phyloP scores from a whole-genome alignment of 1,140 invertebrate species.

The Macrosteles quadrilineatus region DNA sequence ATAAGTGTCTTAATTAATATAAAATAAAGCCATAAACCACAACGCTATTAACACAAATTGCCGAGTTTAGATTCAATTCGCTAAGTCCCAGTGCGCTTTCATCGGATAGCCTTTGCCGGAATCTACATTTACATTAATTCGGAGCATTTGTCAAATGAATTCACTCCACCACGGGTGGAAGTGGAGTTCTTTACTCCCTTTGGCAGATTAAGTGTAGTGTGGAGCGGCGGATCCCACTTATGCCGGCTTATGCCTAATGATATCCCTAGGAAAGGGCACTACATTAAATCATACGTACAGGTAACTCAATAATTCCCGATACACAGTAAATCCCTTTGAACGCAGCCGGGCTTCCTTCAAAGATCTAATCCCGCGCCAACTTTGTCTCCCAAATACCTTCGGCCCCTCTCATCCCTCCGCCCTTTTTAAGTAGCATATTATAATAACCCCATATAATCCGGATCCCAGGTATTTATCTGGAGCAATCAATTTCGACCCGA shows the following conservation, averaged over 20 bases:
- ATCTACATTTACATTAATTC: constrained; percentile 8
- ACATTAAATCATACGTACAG: constrained; percentile 33
- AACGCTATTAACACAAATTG: too few species aligned
- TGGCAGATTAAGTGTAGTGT: constrained; percentile 7
- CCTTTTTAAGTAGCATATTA: constrained; percentile 18
- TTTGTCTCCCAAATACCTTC: constrained; percentile 19
- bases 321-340: constrained; percentile 36
- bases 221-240: constrained; percentile 12
- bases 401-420: not conserved
- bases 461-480: constrained; percentile 16
- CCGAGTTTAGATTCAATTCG: too few species aligned
- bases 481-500: constrained; percentile 8
- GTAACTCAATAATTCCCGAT: constrained; percentile 36
- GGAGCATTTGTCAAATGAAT: constrained; percentile 14
- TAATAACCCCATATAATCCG: constrained; percentile 18
- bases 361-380: constrained; percentile 8
- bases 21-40: too few species aligned
- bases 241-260: constrained; percentile 33
- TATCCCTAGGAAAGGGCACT: constrained; percentile 32
- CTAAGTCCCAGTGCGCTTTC: too few species aligned
- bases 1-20: too few species aligned
- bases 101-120: too few species aligned
- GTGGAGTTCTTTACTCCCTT: not conserved
- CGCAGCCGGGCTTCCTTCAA: constrained; percentile 27
- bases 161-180: not conserved